Evolutionary conservation across 2,888 invertebrate genomes (phyloP), one percentile per base, ranked within the genome.

Genomic region (Synanthedon tipuliformis): DNA sequence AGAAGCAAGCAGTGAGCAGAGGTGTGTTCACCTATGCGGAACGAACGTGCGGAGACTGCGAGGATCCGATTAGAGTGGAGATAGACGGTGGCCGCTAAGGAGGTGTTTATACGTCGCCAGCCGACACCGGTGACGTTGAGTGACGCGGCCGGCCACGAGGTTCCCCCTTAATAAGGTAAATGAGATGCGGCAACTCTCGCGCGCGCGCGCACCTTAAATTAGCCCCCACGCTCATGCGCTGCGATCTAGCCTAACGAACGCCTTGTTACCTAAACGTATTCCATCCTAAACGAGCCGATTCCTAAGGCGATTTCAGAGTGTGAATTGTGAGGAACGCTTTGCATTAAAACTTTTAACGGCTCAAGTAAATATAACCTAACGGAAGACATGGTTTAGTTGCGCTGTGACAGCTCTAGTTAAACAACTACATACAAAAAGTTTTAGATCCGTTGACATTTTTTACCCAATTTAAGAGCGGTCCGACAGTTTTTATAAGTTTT

Each of bases 111-210:
- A 72, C 72, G 68, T 62, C 63, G 57, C 65, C 67, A 61, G 61
- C 59, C 59, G 55, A 55, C 58, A 56, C 62, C 62, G 62, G 65
- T 73, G 82, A 81, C 80, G 72, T 78, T 81, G 82, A 84, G 76
- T 79, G 82, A 82, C 80, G 76, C 72, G 73, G 63, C 73, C 75
- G 68, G 69, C 75, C 71, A 66, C 70, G 56, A 69, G 66, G 61
- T 54, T 63, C 59, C 63, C 56, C 69, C 79, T 80, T 74, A 79
- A 82, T 82, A 83, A 76, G 82, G 83, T 75, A 82, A 81, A 82
- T 79, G 78, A 81, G 80, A 78, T 77, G 78, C 78, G 75, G 60
- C 57, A 55, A 58, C 55, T 55, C 55, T 53, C 60, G 63, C 61
- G 62, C 61, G 57, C 62, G 61, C 63, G 57, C 58, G 58, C 64